A percentile compares a stretch with the other conserved stretches of the same genome.
These are phyloP conservation scores for Willowsia nigromaculata DNA, from an alignment of 2,888 invertebrate species.

Conservation along the genomic window DNA sequence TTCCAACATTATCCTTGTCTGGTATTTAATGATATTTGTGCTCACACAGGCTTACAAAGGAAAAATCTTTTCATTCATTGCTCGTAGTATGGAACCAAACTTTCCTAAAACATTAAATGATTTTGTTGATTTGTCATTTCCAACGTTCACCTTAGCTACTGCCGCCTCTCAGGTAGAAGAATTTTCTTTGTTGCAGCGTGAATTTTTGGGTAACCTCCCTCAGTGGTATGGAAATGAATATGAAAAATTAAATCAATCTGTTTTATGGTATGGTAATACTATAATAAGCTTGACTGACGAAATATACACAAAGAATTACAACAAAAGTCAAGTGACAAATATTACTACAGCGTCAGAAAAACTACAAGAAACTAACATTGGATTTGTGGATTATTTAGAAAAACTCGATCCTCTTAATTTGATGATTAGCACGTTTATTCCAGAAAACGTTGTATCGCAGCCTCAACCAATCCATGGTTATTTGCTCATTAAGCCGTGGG, in stretches of 20 bases:
- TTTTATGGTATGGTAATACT: neutral
- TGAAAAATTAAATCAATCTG: neutral
- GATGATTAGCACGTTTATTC: neutral
- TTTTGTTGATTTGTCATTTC: neutral
- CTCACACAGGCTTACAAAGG: neutral
- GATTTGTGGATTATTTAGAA: neutral
- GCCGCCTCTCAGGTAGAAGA: neutral
- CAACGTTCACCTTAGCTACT: neutral
- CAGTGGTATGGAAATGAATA: neutral
- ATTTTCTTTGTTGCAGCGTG: neutral
- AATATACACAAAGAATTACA: neutral
- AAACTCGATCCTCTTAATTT: neutral
- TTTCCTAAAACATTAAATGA: neutral
- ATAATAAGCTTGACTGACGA: neutral
- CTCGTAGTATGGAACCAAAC: neutral
- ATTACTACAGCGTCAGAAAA: neutral
- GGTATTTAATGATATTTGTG: neutral
- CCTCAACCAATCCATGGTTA: neutral
- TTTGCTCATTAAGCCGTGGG: neutral
- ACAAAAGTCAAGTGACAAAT: neutral
- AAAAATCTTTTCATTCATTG: neutral
- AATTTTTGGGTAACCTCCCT: neutral
- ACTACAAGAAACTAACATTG: neutral
- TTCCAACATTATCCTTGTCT: neutral
- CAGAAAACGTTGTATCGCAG: neutral